Evolutionary conservation across 2,113 vertebrate genomes (phyloP), one percentile per base, ranked within the genome.

Genomic region (Vanacampus margaritifer): DNA sequence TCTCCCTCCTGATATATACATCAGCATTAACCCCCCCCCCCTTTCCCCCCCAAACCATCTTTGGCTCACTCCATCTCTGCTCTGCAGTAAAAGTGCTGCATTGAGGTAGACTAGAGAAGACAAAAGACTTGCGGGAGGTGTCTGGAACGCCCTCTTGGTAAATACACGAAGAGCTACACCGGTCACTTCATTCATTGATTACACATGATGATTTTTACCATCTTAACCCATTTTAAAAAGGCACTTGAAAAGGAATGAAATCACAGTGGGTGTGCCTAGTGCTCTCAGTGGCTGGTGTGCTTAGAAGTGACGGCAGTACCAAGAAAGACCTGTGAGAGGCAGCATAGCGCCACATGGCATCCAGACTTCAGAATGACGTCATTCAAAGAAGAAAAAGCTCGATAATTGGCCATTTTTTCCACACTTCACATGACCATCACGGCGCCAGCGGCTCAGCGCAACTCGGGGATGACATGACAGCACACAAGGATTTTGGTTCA

Each of bases 11-110:
- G 16, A 43, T 43, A 32, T 62, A 26, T 74, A 80, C 74, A 76
- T 45, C 64, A 79, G 73, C 73, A 58, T 82, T 85, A 82, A 77
- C 81, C 79, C 81, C 77, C 71, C 79, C 75, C 82, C 68, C 66
- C 71, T 68, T 63, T 78, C 39, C 1, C 64, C 19, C 19, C 6
- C 6, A 41, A 2, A 39, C 46, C 79, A 75, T 83, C 73, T 58
- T 86, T 86, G 79, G 77, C 83, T 84, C 78, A 19, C 89, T 81
- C 76, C 80, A 81, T 81, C 88, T 87, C 82, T 71, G 80, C 86
- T 90, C 86, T 91, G 89, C 88, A 90, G 90, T 82, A 91, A 90
- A 91, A 89, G 76, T 90, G 89, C 82, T 82, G 89, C 90, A 91
- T 88, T 88, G 87, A 89, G 86, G 84, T 86, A 87, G 88, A 86